Conservation (phyloP, 2,888 invertebrate genomes). For the Carcina quercana region DNA sequence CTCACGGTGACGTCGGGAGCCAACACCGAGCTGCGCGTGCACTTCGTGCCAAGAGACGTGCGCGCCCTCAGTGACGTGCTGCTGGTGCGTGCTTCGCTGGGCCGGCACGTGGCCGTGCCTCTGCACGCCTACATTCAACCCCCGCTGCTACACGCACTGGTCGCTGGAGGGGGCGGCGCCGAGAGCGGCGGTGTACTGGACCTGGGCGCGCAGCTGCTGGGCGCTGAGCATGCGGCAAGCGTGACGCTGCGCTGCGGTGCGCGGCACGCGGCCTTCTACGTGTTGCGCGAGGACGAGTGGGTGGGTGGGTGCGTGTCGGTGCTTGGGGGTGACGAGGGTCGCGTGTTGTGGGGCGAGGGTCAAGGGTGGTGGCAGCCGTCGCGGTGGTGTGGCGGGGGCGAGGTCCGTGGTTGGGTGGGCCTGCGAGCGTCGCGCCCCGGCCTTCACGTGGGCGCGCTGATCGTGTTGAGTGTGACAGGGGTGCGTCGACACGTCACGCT, state of each 20-base stretch:
- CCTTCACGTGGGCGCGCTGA: slow-evolving; percentile 29
- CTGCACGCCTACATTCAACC: slow-evolving; percentile 49
- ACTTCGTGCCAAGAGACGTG: slow-evolving; percentile 38
- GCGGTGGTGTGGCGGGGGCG: slow-evolving; percentile 33
- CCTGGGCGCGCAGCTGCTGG: slow-evolving; percentile 47
- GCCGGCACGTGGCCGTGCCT: slow-evolving; percentile 22
- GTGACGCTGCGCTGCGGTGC: slow-evolving; percentile 31
- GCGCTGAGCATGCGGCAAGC: slow-evolving; percentile 37
- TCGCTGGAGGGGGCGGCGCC: slow-evolving; percentile 9
- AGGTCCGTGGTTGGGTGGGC: slow-evolving; percentile 21
- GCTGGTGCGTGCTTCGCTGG: slow-evolving; percentile 31
- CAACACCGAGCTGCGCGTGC: slow-evolving; percentile 31
- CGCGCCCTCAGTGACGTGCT: slow-evolving; percentile 32
- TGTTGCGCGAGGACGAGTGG: slow-evolving; percentile 52
- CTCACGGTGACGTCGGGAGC: slow-evolving; percentile 43
- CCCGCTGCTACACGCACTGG: slow-evolving; percentile 36
- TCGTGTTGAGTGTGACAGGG: slow-evolving; percentile 38
- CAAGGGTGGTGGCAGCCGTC: slow-evolving; percentile 38
- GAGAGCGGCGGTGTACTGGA: slow-evolving; percentile 33
- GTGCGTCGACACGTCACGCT: slow-evolving; percentile 33
- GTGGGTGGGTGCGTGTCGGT: slow-evolving; percentile 33
- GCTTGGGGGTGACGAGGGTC: slow-evolving; percentile 15
- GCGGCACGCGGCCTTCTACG: slow-evolving; percentile 40
- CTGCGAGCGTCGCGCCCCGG: slow-evolving; percentile 33
- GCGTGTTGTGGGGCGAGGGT: slow-evolving; percentile 22